Base-by-base conservation (phyloP, 2,797 vertebrate species). In the Selene dorsalis region DNA sequence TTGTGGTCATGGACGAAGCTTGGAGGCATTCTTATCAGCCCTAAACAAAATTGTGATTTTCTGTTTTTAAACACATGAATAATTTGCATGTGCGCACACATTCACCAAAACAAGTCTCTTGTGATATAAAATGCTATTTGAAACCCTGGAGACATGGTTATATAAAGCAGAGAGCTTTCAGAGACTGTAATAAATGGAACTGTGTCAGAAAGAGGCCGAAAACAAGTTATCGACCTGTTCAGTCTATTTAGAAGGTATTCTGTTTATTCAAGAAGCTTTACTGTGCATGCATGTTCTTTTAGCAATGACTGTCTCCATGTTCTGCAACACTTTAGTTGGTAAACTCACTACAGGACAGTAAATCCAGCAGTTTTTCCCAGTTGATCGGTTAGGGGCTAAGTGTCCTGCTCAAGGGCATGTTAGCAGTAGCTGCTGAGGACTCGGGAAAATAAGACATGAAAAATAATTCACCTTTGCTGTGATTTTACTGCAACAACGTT, bases 81-180 rank as follows among this genome's bases (percentile, higher is more conserved):
- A 48, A 72, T 75, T 72, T 64, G 38, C 41, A 64, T 32, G 56
- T 45, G 20, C 16, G 47, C 35, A 63, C 45, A 55, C 26, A 32
- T 61, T 57, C 48, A 45, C 28, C 17, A 53, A 43, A 79, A 83
- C 32, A 41, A 47, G 39, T 50, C 10, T 41, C 43, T 64, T 52
- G 48, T 69, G 64, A 73, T 62, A 64, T 55, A 38, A 43, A 77
- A 69, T 47, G 64, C 52, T 22, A 11, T 70, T n/a, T 64, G 61
- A 69, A 66, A 18, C 20, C 55, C 18, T 28, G 9, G 4, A 20
- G 39, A 69, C 3, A 18, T 52, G 64, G 17, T 73, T 71, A 39
- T 66, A 30, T 61, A 70, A 79, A 59, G 45, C 43, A 50, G 22
- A 2, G 22, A 8, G 32, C 35, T 73, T 76, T 72, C 26, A 50